These are phyloP conservation scores for Portunus trituberculatus DNA, from an alignment of 1,140 invertebrate genomes.

Conservation along the genomic window DNA sequence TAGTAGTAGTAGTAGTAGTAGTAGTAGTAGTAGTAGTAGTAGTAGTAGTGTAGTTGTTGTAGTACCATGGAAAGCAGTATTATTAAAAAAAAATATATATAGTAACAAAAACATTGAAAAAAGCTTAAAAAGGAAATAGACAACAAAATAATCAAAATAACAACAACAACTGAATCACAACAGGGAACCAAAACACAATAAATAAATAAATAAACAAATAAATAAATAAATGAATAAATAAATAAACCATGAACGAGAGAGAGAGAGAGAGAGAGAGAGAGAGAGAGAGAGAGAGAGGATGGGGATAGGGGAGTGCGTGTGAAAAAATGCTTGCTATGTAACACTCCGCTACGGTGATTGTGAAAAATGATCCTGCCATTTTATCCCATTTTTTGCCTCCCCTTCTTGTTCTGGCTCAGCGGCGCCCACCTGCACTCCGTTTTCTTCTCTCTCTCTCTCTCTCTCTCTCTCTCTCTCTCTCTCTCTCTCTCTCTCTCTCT, in stretches of 20 bases:
- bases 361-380: slow-evolving; percentile 61
- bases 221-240: background rate
- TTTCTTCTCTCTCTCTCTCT: slow-evolving; percentile 33
- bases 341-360: slow-evolving; percentile 61
- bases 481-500: slow-evolving; percentile 55
- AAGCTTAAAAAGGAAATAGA: background rate
- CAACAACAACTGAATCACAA: background rate
- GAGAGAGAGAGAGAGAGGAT: background rate
- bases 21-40: no score
- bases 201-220: background rate
- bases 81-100: no score
- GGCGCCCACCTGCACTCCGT: slow-evolving; percentile 50
- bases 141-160: background rate
- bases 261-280: slow-evolving; percentile 32
- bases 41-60: no score
- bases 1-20: no score
- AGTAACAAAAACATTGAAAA: no score
- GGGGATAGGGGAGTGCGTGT: slow-evolving; percentile 28
- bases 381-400: slow-evolving; percentile 43
- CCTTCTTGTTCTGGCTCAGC: background rate
- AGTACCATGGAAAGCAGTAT: no score
- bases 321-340: slow-evolving; percentile 59
- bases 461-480: slow-evolving; percentile 36
- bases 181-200: background rate
- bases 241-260: background rate